Conservation (phyloP, 1,140 invertebrate species). For the Drosophila mauritiana region DNA sequence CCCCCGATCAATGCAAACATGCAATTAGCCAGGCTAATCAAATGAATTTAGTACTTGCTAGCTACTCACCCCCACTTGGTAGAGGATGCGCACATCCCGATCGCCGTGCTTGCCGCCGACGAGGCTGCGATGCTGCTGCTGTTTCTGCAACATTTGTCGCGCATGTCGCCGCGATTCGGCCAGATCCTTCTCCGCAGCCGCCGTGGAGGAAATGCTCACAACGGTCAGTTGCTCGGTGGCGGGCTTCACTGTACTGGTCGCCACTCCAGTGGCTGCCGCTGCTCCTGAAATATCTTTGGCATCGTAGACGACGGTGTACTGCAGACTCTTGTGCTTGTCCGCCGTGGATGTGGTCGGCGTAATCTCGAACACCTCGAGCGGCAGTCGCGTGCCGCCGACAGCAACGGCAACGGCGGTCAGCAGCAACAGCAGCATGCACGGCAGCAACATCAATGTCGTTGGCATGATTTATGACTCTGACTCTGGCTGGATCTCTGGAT, state of each 20-base stretch:
- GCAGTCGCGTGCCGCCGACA: slow-evolving; percentile 71
- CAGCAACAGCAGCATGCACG: slow-evolving; percentile 52
- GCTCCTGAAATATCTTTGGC: slow-evolving; percentile 62
- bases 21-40: slow-evolving; percentile 51
- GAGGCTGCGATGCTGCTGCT: slow-evolving; percentile 51
- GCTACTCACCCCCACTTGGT: slow-evolving; percentile 83
- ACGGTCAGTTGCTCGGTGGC: slow-evolving; percentile 49
- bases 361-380: slow-evolving; percentile 80
- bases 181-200: slow-evolving; percentile 31
- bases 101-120: slow-evolving; percentile 52
- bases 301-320: slow-evolving; percentile 74
- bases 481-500: background rate
- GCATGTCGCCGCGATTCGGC: slow-evolving; percentile 50
- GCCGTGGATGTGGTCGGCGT: slow-evolving; percentile 56
- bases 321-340: slow-evolving; percentile 73
- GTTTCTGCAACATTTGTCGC: slow-evolving; percentile 72
- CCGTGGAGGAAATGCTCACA: slow-evolving; percentile 54
- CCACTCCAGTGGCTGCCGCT: slow-evolving; percentile 8
- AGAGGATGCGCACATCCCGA: slow-evolving; percentile 77
- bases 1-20: slow-evolving; percentile 67
- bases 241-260: slow-evolving; percentile 33
- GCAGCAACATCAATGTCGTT: slow-evolving; percentile 47
- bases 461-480: slow-evolving; percentile 46
- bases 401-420: slow-evolving; percentile 31
- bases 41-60: slow-evolving; percentile 4